Conservation (phyloP, 2,113 vertebrate species). For the Spea bombifrons region DNA sequence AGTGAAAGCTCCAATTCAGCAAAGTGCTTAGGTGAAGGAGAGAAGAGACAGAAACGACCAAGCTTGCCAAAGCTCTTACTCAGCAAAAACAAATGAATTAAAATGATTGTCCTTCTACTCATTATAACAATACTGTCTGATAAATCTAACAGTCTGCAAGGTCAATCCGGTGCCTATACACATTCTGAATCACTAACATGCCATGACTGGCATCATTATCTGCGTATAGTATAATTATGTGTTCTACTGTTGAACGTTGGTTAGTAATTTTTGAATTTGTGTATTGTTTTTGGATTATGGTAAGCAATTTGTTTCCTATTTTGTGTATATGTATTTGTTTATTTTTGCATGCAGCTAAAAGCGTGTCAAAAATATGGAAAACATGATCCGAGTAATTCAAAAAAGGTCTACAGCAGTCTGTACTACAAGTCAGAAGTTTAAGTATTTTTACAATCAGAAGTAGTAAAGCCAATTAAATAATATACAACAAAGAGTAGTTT, state of each 20-base stretch:
- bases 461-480: no score
- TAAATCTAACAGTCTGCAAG: conserved; percentile 39
- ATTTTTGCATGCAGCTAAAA: no score
- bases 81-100: conserved; percentile 47
- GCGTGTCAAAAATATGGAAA: no score
- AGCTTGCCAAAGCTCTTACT: conserved; percentile 42
- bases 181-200: conserved; percentile 40
- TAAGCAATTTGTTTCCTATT: no score
- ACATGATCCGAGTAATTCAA: no score
- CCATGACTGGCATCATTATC: conserved; percentile 34
- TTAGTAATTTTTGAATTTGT: not conserved
- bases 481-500: no score
- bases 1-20: conserved; percentile 38
- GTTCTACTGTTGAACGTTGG: not conserved
- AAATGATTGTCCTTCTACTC: conserved; percentile 44
- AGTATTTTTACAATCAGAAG: no score
- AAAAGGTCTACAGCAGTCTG: no score
- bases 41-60: conserved; percentile 36
- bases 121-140: conserved; percentile 40
- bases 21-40: conserved; percentile 47
- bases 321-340: no score
- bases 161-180: conserved; percentile 30
- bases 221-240: no score
- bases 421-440: no score
- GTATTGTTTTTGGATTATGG: no score